Base-by-base conservation (phyloP, 2,797 vertebrate genomes). In the Gouania willdenowi region DNA sequence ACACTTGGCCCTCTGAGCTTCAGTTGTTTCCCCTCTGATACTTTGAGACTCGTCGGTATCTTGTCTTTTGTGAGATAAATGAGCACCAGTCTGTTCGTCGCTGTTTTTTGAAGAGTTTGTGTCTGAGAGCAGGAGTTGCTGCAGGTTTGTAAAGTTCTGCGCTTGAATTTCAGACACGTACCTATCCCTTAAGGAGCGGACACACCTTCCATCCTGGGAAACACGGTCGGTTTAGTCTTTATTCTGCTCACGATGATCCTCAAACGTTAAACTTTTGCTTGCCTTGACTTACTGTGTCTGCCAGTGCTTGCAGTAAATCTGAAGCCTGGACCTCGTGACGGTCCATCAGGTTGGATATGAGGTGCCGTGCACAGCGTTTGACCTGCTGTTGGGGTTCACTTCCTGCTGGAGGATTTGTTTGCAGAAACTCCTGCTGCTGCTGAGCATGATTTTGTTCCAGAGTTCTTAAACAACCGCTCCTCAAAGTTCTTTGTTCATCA, bases 321-420 rank as follows among this genome's bases (percentile, higher is more conserved):
- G 50, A 66, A 8, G 65, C 59, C 45, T 84, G 79, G 15, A 55
- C 26, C 0, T 90, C 85, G 9, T 91, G 89, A 11, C 77, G 54
- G 54, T 77, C 77, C 18, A 71, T 63, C 24, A 90, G 66, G 26
- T 54, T 66, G 10, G 23, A 73, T 49, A 91, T 29, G 19, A 90
- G 75, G 35, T 57, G 26, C 41, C 71, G 41, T 5, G 56, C 49
- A 42, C 76, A 86, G 12, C 80, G 47, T 4, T 66, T 70, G 46
- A 85, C 55, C 2, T 48, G 60, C 3, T 31, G 9, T 8, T 31
- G 28, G 24, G 45, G 1, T 53, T 21, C 2, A 31, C 38, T 32
- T 55, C 49, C 4, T 52, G 31, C 31, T 26, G 9, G 2, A n/a
- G 29, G 16, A 4, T 49, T 14, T n/a, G 5, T 50, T 57, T 66